A percentile compares a stretch with the other conserved stretches of the same genome.
Conservation (phyloP, 2,797 vertebrate genomes). For the Geotrypetes seraphini region DNA sequence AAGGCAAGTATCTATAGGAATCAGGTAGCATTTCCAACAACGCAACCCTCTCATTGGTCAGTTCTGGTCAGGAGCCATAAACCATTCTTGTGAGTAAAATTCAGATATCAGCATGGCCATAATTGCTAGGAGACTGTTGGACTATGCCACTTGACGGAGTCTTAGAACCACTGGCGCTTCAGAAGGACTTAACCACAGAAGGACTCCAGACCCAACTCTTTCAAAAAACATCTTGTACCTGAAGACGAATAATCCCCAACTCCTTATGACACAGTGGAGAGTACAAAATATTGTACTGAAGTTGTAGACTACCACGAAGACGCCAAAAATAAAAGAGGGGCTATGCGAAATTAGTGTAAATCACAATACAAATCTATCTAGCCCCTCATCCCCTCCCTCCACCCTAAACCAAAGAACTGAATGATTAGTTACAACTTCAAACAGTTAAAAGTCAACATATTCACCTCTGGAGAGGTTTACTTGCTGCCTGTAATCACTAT, state of each 20-base stretch:
- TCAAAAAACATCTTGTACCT: not conserved
- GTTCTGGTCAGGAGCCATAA: conserved; percentile 15
- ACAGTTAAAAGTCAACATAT: no score
- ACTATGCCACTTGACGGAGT: not conserved
- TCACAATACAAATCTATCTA: no score
- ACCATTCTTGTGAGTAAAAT: conserved; percentile 22
- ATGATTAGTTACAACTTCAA: no score
- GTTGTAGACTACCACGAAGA: not conserved
- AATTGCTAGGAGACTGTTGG: not conserved
- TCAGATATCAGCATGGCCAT: not conserved
- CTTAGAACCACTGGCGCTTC: not conserved
- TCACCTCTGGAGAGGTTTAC: no score
- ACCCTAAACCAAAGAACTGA: no score
- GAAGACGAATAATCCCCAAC: not conserved
- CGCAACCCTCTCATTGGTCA: conserved; percentile 32
- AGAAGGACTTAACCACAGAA: not conserved
- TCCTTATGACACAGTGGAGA: not conserved
- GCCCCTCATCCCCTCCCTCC: no score
- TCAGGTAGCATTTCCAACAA: conserved; percentile 30
- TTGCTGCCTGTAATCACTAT: no score
- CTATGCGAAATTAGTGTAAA: conserved; percentile 9
- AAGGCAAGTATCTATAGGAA: conserved; percentile 46
- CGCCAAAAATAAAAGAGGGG: not conserved
- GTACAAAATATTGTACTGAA: not conserved
- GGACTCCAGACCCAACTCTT: not conserved